Evolutionary conservation across 2,113 vertebrate species (phyloP), one percentile per base, ranked within the genome.

Genomic region (Ceratotherium simum): DNA sequence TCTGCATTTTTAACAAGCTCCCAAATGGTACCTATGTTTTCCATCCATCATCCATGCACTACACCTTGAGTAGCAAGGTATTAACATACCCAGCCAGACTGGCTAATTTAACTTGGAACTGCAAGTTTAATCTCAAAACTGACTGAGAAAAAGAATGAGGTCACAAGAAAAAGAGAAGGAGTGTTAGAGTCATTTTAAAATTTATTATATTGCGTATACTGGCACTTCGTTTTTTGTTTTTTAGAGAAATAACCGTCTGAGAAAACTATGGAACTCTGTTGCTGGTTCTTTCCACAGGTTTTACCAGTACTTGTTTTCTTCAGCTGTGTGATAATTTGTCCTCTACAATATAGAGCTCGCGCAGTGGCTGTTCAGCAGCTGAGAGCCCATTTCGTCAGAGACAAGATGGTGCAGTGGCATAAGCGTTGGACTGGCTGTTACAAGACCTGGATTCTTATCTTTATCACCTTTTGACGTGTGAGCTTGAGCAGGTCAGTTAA

Each of bases 241-340:
- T 67, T 42, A 33, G 78, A 93, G 70, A 76, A 73, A 29, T 78
- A 78, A 87, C 51, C 25, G 51, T 10, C 46, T 85, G 33, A 79
- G 70, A 83, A 76, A 85, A 90, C 17, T 36, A 42, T 21, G 76
- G 46, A 83, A 27, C 23, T 89, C 60, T 76, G 36, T 46, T 67
- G 51, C 70, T 83, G n/a, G 58, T 83, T 78, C 78, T 97, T 64
- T 60, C 84, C 85, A 69, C 36, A 99, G 99, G 98, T 98, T 92
- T 96, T 99, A 94, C 99, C 99, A 5, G 99, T 99, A 89, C 98
- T 99, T 67, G 97, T 99, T 39, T 99, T 99, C 97, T 99, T 99
- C 96, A 99, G 98, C 98, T 99, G 98, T 29, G 97, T 99, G 60
- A 99, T 99, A 99, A 54, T 99, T 99, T 1, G 56, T 99, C 36